phyloP scores from a whole-genome alignment of 2,113 vertebrate species.

The Uropsilus gracilis region DNA sequence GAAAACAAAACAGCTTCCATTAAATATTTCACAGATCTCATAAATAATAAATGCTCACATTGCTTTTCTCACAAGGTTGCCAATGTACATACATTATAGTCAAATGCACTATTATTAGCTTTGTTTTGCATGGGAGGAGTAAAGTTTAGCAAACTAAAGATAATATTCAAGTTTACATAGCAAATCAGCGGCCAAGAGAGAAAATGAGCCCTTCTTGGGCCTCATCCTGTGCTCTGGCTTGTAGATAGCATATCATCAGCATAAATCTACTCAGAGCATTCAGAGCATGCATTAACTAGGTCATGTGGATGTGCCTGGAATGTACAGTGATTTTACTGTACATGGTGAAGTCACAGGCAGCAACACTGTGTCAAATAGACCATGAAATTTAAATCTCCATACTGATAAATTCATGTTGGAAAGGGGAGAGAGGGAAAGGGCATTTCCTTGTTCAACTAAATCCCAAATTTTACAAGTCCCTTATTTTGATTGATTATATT shows the following conservation, averaged over 20 bases:
- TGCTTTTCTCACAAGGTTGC: constrained; percentile 14
- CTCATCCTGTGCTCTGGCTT: constrained; percentile 9
- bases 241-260: not conserved
- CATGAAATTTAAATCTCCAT: constrained; percentile 49
- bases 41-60: constrained; percentile 7
- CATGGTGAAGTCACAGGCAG: not conserved
- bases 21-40: constrained; percentile 18
- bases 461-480: not conserved
- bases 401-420: not conserved
- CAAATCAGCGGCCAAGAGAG: constrained; percentile 42
- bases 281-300: constrained; percentile 39
- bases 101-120: not conserved
- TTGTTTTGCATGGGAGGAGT: constrained; percentile 28
- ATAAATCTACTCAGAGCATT: constrained; percentile 32
- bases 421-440: not conserved
- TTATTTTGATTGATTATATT: not conserved
- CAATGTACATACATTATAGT: not conserved
- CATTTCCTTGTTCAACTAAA: not conserved
- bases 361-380: constrained; percentile 11
- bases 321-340: constrained; percentile 12
- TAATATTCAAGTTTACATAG: constrained; percentile 45
- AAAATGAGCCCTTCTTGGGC: constrained; percentile 22
- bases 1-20: not conserved
- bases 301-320: constrained; percentile 54
- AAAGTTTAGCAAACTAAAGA: constrained; percentile 16